Evolutionary conservation across 2,113 vertebrate genomes (phyloP).

Genomic region (Alces alces): DNA sequence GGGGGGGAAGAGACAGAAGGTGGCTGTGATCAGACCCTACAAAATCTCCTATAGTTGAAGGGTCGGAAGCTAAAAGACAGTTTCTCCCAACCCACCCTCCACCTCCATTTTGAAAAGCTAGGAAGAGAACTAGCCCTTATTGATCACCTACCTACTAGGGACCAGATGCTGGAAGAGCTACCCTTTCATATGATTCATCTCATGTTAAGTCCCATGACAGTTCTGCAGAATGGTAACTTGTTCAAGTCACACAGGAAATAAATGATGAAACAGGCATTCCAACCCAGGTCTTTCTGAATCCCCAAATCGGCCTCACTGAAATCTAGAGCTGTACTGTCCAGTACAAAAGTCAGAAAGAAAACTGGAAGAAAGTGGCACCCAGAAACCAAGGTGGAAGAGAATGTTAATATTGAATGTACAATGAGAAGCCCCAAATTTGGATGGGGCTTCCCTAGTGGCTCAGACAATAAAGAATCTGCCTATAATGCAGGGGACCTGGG

Average conservation of each 20-base stretch:
- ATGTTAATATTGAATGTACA: not conserved
- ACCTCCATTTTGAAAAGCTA: not conserved
- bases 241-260: not conserved
- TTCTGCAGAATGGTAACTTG: not conserved
- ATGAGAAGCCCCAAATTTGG: not conserved
- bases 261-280: not conserved
- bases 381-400: not conserved
- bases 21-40: not conserved
- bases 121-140: not conserved
- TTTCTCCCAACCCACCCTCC: not conserved
- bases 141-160: not conserved
- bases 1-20: not conserved
- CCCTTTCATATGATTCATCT: not conserved
- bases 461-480: not conserved
- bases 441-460: not conserved
- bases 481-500: not conserved
- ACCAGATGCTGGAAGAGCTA: not conserved
- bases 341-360: not conserved
- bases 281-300: not conserved
- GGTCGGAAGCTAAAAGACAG: not conserved
- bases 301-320: not conserved
- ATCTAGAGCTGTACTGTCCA: not conserved
- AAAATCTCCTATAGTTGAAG: not conserved
- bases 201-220: not conserved
- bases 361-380: not conserved